Base-by-base conservation (phyloP, 2,797 vertebrate species). In the Lerista edwardsae region DNA sequence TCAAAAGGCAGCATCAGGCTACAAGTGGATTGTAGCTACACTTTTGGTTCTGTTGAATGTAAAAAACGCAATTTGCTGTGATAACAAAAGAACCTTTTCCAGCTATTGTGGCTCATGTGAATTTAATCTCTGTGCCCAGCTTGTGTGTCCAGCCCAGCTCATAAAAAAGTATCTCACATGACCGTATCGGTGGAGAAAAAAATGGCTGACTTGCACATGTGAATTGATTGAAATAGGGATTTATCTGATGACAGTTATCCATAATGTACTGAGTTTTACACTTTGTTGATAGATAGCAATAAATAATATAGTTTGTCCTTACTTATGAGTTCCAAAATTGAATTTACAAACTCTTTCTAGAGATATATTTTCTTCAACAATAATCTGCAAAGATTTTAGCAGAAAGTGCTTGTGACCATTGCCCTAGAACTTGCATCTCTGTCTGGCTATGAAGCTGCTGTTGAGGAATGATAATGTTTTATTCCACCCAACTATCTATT, bases 401-500 rank as follows among this genome's bases (percentile, higher is more conserved):
- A 11, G 67, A 21, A 47, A 59, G 59, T 15, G 9, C 67, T 72
- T 36, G 31, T 80, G 67, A 73, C 14, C 39, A 69, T 31, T 87
- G 1, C 76, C 88, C 75, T 72, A 65, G 23, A 47, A 7, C 27
- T 68, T 78, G 51, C 27, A 69, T 23, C 80, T 77, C 75, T 64
- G 67, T 86, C 71, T 23, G 23, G 51, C 80, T 84, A 34, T 17
- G 80, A 51, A 47, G 4, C 0, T 1, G 72, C 81, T 86, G 77
- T 2, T 76, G 34, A 84, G 75, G 11, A 36, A 44, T 59, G 41
- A 6, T 69, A 34, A 2, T 75, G 76, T 62, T 62, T 89, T 80
- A 73, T 67, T 84, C 36, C 17, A 17, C 83, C 61, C 89, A 87
- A 78, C 3, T n/a, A 75, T 86, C 75, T 93, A 39, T 86, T 90